Percentiles rank a stretch among this genome's conserved stretches.
These are phyloP conservation scores for Drosophila fungiperda DNA, from an alignment of 2,888 invertebrate species.

Conservation along the genomic window DNA sequence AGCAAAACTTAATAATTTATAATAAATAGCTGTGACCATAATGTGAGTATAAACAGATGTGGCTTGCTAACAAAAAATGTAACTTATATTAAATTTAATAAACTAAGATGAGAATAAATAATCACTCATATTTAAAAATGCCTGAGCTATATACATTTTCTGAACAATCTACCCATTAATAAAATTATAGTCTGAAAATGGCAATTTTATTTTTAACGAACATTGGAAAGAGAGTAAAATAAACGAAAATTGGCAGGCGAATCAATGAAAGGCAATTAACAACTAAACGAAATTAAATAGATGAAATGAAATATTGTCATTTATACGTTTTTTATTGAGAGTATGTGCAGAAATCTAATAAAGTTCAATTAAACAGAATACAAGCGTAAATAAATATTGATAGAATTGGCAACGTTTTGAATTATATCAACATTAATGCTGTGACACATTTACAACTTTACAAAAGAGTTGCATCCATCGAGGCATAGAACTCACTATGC, in stretches of 20 bases:
- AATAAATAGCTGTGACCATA: background rate
- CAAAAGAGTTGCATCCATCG: constrained; percentile 23
- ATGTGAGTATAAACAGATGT: background rate
- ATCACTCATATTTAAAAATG: background rate
- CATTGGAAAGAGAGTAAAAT: constrained; percentile 21
- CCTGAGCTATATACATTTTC: background rate
- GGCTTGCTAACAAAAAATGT: background rate
- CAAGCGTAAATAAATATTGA: constrained; percentile 29
- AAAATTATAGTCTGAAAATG: background rate
- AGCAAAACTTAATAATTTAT: background rate
- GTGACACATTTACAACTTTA: background rate
- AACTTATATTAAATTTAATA: background rate
- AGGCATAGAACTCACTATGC: constrained; percentile 44
- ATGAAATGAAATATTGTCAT: constrained; percentile 26
- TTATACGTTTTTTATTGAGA: constrained; percentile 48
- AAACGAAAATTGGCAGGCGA: constrained; percentile 62
- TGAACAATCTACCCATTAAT: background rate
- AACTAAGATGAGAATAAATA: background rate
- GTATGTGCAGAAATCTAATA: constrained; percentile 74
- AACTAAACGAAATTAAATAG: constrained; percentile 51
- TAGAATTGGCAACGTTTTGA: background rate
- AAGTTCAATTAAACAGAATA: constrained; percentile 63
- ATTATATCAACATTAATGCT: background rate
- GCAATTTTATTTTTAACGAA: constrained; percentile 33
- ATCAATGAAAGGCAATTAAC: constrained; percentile 74